A percentile compares a stretch with the other conserved stretches of the same genome.
Evolutionary conservation across 2,888 invertebrate species (phyloP).

Genomic region (Lepidocyrtoides sp.): DNA sequence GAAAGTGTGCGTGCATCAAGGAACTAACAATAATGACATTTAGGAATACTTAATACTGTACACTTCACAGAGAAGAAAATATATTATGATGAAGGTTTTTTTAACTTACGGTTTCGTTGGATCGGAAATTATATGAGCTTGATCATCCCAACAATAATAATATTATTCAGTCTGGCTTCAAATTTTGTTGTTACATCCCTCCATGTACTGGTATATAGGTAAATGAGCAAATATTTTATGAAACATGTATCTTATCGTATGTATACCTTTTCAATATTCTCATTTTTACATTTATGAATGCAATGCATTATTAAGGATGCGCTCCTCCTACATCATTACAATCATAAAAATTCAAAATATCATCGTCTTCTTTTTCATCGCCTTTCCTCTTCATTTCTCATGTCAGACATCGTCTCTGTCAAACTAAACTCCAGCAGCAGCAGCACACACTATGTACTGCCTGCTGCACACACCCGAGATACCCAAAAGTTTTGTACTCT

Average conservation of each 20-base stretch:
- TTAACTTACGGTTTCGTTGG: not conserved
- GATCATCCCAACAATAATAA: not conserved
- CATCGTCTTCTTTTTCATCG: constrained; percentile 44
- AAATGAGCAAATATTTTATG: no score
- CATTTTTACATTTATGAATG: not conserved
- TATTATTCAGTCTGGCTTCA: no score
- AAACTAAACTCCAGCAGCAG: constrained; percentile 36
- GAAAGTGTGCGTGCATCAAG: constrained; percentile 1
- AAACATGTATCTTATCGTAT: no score
- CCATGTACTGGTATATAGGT: no score
- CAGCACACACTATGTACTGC: not conserved
- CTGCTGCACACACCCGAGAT: not conserved
- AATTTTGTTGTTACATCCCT: no score
- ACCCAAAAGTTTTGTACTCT: no score
- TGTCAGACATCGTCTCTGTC: constrained; percentile 69
- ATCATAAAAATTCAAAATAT: constrained; percentile 50
- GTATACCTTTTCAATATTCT: no score
- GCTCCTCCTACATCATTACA: constrained; percentile 59
- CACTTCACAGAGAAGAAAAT: not conserved
- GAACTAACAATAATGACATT: constrained; percentile 10
- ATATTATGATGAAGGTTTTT: no score
- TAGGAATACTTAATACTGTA: not conserved
- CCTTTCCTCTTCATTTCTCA: constrained; percentile 63
- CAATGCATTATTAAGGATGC: not conserved
- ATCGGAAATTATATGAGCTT: not conserved